Base-by-base conservation (phyloP, 37 sponge, comb jelly and placozoan species). In the Tethya wilhelma region DNA sequence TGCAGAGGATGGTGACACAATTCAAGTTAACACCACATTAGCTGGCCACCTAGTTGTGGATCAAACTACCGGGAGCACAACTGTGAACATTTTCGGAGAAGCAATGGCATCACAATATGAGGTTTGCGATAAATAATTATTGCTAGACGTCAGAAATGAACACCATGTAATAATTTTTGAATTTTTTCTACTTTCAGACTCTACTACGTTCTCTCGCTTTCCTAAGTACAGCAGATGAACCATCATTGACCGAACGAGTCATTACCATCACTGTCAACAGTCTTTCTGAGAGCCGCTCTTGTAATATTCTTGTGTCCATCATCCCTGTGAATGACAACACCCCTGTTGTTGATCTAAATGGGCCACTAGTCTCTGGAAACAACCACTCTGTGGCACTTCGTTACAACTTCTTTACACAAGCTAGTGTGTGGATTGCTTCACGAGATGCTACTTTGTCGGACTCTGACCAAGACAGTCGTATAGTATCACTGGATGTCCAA, bases 331-430 rank as follows among this genome's bases (percentile, higher is more conserved):
- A 90, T 37, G 90, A 90, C 63, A 45, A 72, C 44, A 45, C 64
- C 41, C 82, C 82, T 4, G 64, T 59, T 0, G 49, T 72, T 1
- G 86, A 90, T 64, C 82, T 90, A 23, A 84, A 53, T 62, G 91
- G 91, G 0, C 73, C 82, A 6, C 56, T 12, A 0, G n/a, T 23
- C 14, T 65, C 79, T 25, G 60, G 67, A 7, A 58, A 36, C 57
- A 80, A 87, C 71, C 56, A 81, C 62, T 33, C 80, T 22, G 20
- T 60, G 8, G 25, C 62, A 69, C 46, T 80, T 1, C 56, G 34
- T 41, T 80, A 62, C 53, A 77, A 30, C 56, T 53, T 70, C 26
- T 11, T 70, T 9, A 44, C 31, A 25, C 83, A 25, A 26, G 2
- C 28, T 29, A 73, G 67, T 14, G 75, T 65, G 57, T 34, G 19